Evolutionary conservation across 1,140 invertebrate species (phyloP), one percentile per base, ranked within the genome.

Genomic region (Leptopilina clavipes): DNA sequence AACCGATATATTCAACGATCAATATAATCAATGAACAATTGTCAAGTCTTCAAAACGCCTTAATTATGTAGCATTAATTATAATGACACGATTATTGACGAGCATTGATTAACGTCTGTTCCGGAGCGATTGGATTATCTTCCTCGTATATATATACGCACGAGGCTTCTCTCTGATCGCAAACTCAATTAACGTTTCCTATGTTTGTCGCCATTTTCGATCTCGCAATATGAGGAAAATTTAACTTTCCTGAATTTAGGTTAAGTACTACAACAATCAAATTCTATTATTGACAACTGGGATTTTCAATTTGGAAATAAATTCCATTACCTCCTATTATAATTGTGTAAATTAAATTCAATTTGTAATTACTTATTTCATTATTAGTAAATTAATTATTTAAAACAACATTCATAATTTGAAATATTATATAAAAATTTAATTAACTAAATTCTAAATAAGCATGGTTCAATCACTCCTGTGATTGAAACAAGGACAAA

Each of bases 151-250:
- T 65, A 65, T 48, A 59, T 65, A 31, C 22, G 25, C 19, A 31
- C 25, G 59, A 31, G 59, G 25, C 59, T 65, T 65, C 59, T 65
- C 25, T 65, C 59, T 25, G 59, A 65, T 65, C 59, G 25, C 6
- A 65, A 65, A 65, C 59, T 65, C 22, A 65, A 65, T 65, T 65
- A 65, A 65, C 59, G 59, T 65, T 65, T 65, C 59, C 59, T 31
- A n/a, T 65, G 59, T 31, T 65, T 65, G 59, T 65, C 59, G 59
- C 12, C 59, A 31, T 65, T 65, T 65, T 65, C 59, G 25, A 65
- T 65, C 25, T 65, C 59, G 25, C 22, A 65, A 31, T 65, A 65
- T 65, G 19, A 22, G 56, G 59, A 65, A 65, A 65, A 65, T 65
- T 25, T 14, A 65, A 65, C 59, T 65, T 31, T 31, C 12, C 59